A percentile compares a stretch with the other conserved stretches of the same genome.
Conservation (phyloP, 2,113 vertebrate species). For the Erpornis zantholeuca region DNA sequence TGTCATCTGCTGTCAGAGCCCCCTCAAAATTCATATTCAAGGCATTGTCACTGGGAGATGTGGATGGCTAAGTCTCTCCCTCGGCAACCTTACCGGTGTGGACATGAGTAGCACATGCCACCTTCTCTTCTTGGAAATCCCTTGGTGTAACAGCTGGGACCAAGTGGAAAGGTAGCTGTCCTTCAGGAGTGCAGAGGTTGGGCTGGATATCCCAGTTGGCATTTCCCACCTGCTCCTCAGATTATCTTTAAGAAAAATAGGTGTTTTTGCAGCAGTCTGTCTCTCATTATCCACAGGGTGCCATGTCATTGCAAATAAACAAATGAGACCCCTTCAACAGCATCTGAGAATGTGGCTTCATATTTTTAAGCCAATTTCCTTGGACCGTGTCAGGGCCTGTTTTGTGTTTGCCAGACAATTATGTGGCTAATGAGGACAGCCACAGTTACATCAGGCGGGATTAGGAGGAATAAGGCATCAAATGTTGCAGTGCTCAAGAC, state of each 20-base stretch:
- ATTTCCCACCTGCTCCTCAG: neutral
- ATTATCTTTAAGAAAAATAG: neutral
- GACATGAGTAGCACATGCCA: neutral
- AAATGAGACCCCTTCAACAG: neutral
- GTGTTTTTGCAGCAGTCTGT: neutral
- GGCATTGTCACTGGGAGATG: neutral
- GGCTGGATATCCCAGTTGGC: neutral
- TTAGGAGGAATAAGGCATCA: conserved; percentile 45
- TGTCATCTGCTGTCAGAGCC: neutral
- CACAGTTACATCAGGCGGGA: conserved; percentile 41
- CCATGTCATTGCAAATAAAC: conserved; percentile 11
- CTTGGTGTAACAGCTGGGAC: neutral
- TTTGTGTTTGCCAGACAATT: conserved; percentile 67
- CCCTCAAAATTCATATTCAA: neutral
- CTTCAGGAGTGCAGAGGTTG: neutral
- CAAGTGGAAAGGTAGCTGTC: neutral
- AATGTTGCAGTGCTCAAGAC: conserved; percentile 26
- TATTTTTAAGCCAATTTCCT: conserved; percentile 64
- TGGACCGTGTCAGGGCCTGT: conserved; percentile 46
- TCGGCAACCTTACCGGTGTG: neutral
- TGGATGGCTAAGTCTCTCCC: neutral
- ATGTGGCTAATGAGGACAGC: conserved; percentile 64
- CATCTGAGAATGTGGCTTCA: conserved; percentile 16
- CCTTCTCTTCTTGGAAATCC: neutral
- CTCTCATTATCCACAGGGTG: neutral